Percentiles rank a stretch among this genome's conserved stretches.
phyloP scores from a whole-genome alignment of 2,797 vertebrate genomes.

The Cheirogaleus major region DNA sequence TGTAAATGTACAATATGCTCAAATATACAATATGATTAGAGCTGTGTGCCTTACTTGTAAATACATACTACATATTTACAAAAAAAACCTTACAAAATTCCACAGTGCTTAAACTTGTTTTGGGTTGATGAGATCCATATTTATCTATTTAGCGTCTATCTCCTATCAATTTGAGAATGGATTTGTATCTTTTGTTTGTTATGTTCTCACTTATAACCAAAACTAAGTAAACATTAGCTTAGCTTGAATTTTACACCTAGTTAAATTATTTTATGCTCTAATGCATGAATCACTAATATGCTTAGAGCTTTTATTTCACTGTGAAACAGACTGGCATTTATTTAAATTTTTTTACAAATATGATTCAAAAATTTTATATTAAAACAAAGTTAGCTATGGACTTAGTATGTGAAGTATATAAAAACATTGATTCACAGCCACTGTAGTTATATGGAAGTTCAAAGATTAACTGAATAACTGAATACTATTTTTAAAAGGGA shows the following conservation, averaged over 20 bases:
- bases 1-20: not conserved
- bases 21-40: not conserved
- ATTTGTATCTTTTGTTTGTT: constrained; percentile 7
- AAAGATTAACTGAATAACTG: not conserved
- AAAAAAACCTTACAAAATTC: not conserved
- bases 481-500: not conserved
- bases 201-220: not conserved
- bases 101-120: not conserved
- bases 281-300: not conserved
- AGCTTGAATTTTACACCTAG: not conserved
- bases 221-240: constrained; percentile 21
- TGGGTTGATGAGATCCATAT: not conserved
- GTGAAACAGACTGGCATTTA: not conserved
- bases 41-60: not conserved
- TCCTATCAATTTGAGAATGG: not conserved
- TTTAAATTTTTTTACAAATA: not conserved
- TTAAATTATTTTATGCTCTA: constrained; percentile 50
- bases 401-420: not conserved
- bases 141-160: not conserved
- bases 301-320: constrained; percentile 1
- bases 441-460: not conserved
- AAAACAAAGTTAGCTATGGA: not conserved
- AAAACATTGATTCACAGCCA: not conserved
- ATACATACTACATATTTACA: not conserved
- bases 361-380: not conserved